A percentile compares a stretch with the other conserved stretches of the same genome.
Evolutionary conservation across 1,140 invertebrate genomes (phyloP).

Genomic region (Elymnias hypermnestra): DNA sequence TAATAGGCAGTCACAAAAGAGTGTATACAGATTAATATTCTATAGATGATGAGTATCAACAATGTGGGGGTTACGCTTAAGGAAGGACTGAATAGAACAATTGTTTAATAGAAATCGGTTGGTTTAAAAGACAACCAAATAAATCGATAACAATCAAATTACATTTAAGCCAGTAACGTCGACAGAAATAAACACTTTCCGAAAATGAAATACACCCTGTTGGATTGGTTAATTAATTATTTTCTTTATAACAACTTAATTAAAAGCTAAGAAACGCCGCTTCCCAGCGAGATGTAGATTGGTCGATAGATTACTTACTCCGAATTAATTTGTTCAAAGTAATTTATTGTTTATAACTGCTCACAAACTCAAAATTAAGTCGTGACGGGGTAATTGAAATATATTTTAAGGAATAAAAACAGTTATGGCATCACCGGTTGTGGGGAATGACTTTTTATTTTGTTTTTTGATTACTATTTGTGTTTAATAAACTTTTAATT

Average conservation of each 20-base stretch:
- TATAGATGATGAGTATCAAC: too few species aligned
- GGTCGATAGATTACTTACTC: slow-evolving; percentile 25
- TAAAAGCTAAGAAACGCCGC: slow-evolving; percentile 27
- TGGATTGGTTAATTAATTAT: slow-evolving; percentile 32
- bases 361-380: slow-evolving; percentile 10
- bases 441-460: too few species aligned
- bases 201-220: neutral
- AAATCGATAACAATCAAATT: neutral
- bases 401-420: slow-evolving; percentile 9
- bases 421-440: slow-evolving; percentile 1
- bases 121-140: too few species aligned
- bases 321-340: slow-evolving; percentile 28
- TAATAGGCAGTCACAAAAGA: too few species aligned
- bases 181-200: slow-evolving; percentile 5
- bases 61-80: too few species aligned
- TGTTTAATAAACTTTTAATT: too few species aligned
- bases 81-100: too few species aligned
- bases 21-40: too few species aligned
- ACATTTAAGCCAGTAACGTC: neutral
- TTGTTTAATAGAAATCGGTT: too few species aligned
- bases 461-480: too few species aligned
- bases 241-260: slow-evolving; percentile 34
- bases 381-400: slow-evolving; percentile 11
- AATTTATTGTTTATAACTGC: slow-evolving; percentile 19
- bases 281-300: slow-evolving; percentile 21